phyloP scores from a whole-genome alignment of 1,140 invertebrate genomes.

The Condylostylus longicornis region DNA sequence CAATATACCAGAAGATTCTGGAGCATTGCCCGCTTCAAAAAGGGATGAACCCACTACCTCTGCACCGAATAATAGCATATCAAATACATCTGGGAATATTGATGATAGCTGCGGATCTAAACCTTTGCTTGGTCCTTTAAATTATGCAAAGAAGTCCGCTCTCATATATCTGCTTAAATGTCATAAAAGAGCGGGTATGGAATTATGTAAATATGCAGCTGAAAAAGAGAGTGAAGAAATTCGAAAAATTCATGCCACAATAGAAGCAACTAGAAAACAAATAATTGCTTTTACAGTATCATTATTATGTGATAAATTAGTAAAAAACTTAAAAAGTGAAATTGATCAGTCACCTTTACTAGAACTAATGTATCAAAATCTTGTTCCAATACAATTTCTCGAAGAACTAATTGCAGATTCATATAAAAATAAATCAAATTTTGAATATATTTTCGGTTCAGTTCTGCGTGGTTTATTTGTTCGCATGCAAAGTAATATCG shows the following conservation, averaged over 20 bases:
- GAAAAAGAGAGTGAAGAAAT: not conserved
- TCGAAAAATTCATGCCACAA: constrained; percentile 5
- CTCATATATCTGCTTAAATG: constrained; percentile 20
- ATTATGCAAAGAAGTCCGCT: constrained; percentile 22
- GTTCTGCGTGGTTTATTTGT: constrained; percentile 51
- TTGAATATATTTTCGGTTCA: constrained; percentile 53
- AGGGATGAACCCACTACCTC: not conserved
- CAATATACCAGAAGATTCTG: too few relatives aligned
- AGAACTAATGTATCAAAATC: constrained; percentile 31
- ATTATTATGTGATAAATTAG: constrained; percentile 32
- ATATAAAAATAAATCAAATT: constrained; percentile 45
- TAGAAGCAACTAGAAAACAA: constrained; percentile 22
- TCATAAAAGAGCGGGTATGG: constrained; percentile 4
- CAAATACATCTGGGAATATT: not conserved
- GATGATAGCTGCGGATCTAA: too few relatives aligned
- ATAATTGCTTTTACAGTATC: constrained; percentile 16
- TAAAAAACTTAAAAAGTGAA: constrained; percentile 12
- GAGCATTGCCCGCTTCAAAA: constrained; percentile 21
- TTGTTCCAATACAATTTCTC: constrained; percentile 41
- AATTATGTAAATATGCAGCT: not conserved
- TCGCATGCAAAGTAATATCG: constrained; percentile 50
- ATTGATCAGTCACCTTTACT: constrained; percentile 22
- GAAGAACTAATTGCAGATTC: constrained; percentile 42
- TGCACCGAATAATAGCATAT: not conserved
- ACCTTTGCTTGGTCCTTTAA: too few relatives aligned